Evolutionary conservation across 2,797 vertebrate species (phyloP).

Genomic region (Neosilurus mollespiculum): DNA sequence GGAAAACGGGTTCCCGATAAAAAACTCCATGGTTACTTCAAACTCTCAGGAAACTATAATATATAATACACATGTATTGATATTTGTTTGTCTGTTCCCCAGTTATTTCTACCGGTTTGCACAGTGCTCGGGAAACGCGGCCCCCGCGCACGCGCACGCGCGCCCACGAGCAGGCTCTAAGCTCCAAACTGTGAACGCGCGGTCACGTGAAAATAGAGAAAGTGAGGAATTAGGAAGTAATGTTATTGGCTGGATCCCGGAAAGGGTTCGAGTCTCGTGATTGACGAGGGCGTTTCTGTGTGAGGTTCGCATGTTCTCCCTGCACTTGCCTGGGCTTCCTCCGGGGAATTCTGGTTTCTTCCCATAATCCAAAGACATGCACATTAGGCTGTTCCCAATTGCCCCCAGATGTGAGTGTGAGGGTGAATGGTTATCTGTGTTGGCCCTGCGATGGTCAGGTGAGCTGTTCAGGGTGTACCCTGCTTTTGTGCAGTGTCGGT

Average conservation of each 20-base stretch:
- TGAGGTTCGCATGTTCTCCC: too few species aligned
- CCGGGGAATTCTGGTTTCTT: too few species aligned
- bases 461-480: too few species aligned
- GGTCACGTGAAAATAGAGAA: constrained; percentile 66
- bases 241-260: neutral
- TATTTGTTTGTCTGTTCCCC: neutral
- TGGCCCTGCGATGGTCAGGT: too few species aligned
- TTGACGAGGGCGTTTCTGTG: too few species aligned
- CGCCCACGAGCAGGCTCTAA: neutral
- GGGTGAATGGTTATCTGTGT: too few species aligned
- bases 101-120: neutral
- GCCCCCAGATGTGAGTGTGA: too few species aligned
- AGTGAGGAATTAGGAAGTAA: constrained; percentile 46
- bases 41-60: constrained; percentile 54
- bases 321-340: too few species aligned
- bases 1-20: constrained; percentile 72
- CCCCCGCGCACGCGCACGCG: constrained; percentile 25
- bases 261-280: too few species aligned
- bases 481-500: too few species aligned
- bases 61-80: neutral
- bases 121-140: constrained; percentile 33
- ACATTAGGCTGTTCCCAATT: too few species aligned
- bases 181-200: constrained; percentile 37
- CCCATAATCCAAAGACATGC: too few species aligned
- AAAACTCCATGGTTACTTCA: constrained; percentile 72